Base-by-base conservation (phyloP, 92 coral and sea anemone genomes). In the Porites cylindrica region DNA sequence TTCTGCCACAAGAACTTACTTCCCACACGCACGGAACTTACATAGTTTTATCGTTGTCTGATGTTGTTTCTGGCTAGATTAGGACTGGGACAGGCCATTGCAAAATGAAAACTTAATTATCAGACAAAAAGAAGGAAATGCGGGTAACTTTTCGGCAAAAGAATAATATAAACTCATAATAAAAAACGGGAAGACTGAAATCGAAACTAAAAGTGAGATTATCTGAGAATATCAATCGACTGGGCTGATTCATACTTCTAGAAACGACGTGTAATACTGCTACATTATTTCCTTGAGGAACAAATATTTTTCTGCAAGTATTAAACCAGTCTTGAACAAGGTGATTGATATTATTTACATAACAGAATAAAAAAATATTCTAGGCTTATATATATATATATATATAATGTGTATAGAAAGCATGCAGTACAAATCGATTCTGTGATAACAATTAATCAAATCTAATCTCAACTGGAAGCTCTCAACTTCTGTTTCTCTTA, bases 251-350 rank as follows among this genome's bases (percentile, higher is more conserved):
- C 58, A 81, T 56, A 38, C 47, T 3, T 67, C 85, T 8, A 59
- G 79, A 71, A 82, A 71, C 79, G 60, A 19, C 79, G 60, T 58
- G 80, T 72, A 19, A n/a, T 43, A n/a, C 17, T n/a, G 8, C 8
- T 50, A 51, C 47, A 70, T 6, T 4, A 73, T 79, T 73, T 61
- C 66, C 76, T 54, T 18, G 11, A 11, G 24, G 51, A 65, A 51
- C 23, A 76, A 59, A 23, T 19, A 56, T 20, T 73, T 24, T 51
- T 21, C 10, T 5, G 14, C 61, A 3, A 56, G 61, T 56, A 56
- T 8, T 8, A 10, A 14, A 23, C 14, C 16, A 56, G 61, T 56
- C 11, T 8, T 8, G 11, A 14, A 56, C 61, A 10, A 10, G 16
- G 11, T 56, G 4, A 56, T 54, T 50, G 10, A 17, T 16, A 17